Evolutionary conservation across 1,140 invertebrate genomes (phyloP), one percentile per base, ranked within the genome.

Genomic region (Panulirus ornatus): DNA sequence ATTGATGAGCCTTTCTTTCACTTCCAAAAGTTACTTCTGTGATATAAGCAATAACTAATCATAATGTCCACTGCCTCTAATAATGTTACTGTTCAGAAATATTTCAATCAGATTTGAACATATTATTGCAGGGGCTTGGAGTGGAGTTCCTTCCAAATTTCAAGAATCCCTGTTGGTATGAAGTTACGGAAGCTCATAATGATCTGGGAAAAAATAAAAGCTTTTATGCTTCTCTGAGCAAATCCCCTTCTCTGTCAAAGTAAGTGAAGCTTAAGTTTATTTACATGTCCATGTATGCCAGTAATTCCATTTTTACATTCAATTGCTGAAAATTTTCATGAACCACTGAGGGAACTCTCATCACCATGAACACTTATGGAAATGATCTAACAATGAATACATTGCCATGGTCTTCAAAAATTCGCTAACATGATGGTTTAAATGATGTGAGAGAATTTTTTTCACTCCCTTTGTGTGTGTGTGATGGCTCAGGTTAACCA

Each of bases 161-260:
- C 84, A 87, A 87, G 84, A 87, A 87, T 78, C 84, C 84, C 1
- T 87, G 84, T 19, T 87, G 84, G 84, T 87, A 87, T 63, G 84
- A 87, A 76, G 19, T 9, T 16, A 30, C 16, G 30, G 22, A 30
- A 30, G 3, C 8, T 66, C n/a, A 11, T 27, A 16, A 30, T 11
- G 27, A 66, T 30, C 5, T 9, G 58, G 58, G 58, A 30, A 66
- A 66, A 8, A 22, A 8, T 30, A 11, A n/a, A 30, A 30, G 6
- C 22, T 66, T 34, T 66, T 27, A 66, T 66, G 1, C 6, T 66
- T 2, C 58, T 22, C 8, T 22, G 30, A 30, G n/a, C 22, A 66
- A 30, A 66, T 22, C 27, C 5, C 30, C 19, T 5, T 22, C 30
- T 22, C 27, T 30, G 3, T 66, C 27, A 66, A 66, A 66, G 58